These are phyloP conservation scores for Cylindroiulus punctatus DNA, from an alignment of 2,888 invertebrate genomes.

Conservation along the genomic window DNA sequence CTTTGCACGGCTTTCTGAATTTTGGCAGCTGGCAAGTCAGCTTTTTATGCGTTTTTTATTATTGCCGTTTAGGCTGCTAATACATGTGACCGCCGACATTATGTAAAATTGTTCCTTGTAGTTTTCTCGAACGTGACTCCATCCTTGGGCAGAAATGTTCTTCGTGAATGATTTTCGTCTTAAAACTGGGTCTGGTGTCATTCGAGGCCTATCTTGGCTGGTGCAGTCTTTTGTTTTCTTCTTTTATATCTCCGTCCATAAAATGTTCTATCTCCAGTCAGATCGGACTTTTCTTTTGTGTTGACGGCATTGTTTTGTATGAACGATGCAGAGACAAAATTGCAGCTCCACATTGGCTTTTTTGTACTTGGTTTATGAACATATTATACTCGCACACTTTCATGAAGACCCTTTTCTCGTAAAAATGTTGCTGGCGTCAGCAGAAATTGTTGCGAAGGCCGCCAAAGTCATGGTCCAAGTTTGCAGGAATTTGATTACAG, in stretches of 20 bases:
- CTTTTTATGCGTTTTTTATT: slow-evolving; percentile 3
- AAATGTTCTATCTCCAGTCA: slow-evolving; percentile 2
- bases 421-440: not conserved
- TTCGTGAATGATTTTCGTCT: not conserved
- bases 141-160: not conserved
- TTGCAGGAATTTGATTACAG: no score
- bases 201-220: not conserved
- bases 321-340: slow-evolving; percentile 13
- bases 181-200: not conserved
- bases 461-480: no score
- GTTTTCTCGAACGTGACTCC: not conserved
- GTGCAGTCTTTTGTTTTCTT: not conserved
- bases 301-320: slow-evolving; percentile 22
- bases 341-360: not conserved
- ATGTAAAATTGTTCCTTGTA: not conserved
- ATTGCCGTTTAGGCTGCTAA: not conserved
- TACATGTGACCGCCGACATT: not conserved
- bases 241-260: slow-evolving; percentile 6
- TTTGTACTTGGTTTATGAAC: not conserved
- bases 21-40: not conserved
- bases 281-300: slow-evolving; percentile 22
- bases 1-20: not conserved
- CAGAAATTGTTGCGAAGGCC: not conserved
- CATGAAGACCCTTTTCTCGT: no score
- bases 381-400: no score